Percentiles rank a stretch among this genome's conserved stretches.
Evolutionary conservation across 2,888 invertebrate genomes (phyloP).

Genomic region (Eutolmus rufibarbis): DNA sequence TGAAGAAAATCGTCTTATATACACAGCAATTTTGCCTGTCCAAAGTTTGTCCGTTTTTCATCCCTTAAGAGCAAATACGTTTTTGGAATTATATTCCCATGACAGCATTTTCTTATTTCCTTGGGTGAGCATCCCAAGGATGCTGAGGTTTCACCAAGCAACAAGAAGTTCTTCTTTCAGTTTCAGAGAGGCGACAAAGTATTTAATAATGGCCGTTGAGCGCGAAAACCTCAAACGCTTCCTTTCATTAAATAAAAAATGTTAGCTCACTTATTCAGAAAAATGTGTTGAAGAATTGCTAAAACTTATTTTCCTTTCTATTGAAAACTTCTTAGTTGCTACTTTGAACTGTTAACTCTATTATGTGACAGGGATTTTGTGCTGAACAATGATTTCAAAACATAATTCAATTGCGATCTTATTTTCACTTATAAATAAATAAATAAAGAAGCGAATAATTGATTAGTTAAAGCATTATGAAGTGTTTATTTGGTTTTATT

Average conservation of each 20-base stretch:
- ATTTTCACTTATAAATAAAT: too few relatives aligned
- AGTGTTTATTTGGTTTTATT: too few relatives aligned
- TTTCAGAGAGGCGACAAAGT: neutral
- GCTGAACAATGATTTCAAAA: neutral
- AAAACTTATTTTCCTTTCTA: neutral
- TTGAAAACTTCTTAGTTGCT: neutral
- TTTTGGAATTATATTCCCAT: neutral
- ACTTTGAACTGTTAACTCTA: neutral
- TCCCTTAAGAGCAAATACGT: neutral
- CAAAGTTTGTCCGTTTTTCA: neutral
- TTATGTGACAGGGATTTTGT: neutral
- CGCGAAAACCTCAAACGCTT: neutral
- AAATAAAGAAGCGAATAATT: too few relatives aligned
- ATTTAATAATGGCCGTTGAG: neutral
- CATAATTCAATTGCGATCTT: neutral
- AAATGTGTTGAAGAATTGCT: neutral
- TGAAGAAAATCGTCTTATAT: neutral
- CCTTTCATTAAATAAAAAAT: neutral
- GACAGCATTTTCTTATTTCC: neutral
- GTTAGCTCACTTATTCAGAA: neutral
- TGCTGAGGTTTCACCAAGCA: neutral
- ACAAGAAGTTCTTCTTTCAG: neutral
- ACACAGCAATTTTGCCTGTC: neutral
- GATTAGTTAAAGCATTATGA: too few relatives aligned
- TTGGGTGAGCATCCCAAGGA: neutral